These are phyloP conservation scores for Tenthredo scrophulariae DNA, from an alignment of 2,888 invertebrate species.

Conservation along the genomic window DNA sequence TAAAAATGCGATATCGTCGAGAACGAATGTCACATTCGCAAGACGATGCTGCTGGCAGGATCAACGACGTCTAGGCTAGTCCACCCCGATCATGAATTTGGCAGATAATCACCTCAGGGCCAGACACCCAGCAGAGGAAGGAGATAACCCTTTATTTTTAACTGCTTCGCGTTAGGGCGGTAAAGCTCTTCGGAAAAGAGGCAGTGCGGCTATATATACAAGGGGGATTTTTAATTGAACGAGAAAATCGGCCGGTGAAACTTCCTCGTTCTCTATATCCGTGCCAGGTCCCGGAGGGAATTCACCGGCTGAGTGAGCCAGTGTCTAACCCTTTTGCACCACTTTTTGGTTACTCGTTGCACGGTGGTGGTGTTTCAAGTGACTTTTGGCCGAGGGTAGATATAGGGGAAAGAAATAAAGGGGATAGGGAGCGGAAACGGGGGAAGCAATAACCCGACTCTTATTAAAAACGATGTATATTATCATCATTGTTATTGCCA, in stretches of 20 bases:
- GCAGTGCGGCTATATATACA: background rate
- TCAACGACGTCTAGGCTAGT: background rate
- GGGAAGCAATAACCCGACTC: background rate
- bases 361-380: conserved; percentile 7
- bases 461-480: conserved; percentile 17
- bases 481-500: conserved; percentile 5
- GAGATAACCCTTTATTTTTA: conserved; percentile 28
- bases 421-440: background rate
- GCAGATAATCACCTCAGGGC: conserved; percentile 3
- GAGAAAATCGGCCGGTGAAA: conserved; percentile 14
- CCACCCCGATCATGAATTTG: background rate
- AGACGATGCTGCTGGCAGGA: background rate
- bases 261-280: background rate
- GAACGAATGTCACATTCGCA: background rate
- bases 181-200: conserved; percentile 34
- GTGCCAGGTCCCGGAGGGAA: background rate
- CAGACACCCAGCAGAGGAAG: background rate
- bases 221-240: conserved; percentile 41
- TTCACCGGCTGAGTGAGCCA: background rate
- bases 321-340: conserved; percentile 29
- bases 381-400: conserved; percentile 6
- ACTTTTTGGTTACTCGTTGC: conserved; percentile 21
- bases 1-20: background rate
- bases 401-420: background rate
- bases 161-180: background rate